phyloP scores from a whole-genome alignment of 2,888 invertebrate genomes.

The Drepana falcataria region DNA sequence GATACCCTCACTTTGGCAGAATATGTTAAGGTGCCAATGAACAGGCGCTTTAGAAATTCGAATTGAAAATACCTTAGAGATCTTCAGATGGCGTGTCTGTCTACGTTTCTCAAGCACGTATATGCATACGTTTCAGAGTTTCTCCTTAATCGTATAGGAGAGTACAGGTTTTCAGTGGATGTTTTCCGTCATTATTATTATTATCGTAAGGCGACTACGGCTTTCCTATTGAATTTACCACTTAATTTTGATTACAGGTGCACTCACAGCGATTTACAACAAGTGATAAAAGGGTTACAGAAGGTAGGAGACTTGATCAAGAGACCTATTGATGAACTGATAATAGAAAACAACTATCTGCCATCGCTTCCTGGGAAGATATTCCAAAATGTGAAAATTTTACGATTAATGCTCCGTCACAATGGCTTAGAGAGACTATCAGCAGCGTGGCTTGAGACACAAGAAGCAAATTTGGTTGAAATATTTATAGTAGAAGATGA shows the following conservation, averaged over 20 bases:
- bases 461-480: slow-evolving; percentile 88
- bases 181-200: too few species aligned
- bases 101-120: too few species aligned
- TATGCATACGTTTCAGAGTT: too few species aligned
- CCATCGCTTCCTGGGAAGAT: slow-evolving; percentile 91
- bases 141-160: too few species aligned
- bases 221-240: neutral
- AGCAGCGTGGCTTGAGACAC: slow-evolving; percentile 87
- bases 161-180: too few species aligned
- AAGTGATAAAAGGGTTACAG: slow-evolving; percentile 86
- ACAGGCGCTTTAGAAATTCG: too few species aligned
- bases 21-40: neutral
- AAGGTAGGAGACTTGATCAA: slow-evolving; percentile 82
- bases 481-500: slow-evolving; percentile 91
- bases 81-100: too few species aligned
- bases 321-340: slow-evolving; percentile 89
- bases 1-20: neutral
- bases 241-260: slow-evolving; percentile 80
- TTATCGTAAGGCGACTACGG: too few species aligned
- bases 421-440: slow-evolving; percentile 90
- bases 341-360: slow-evolving; percentile 91
- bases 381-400: slow-evolving; percentile 86
- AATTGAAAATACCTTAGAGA: too few species aligned
- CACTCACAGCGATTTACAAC: slow-evolving; percentile 91
- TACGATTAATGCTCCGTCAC: slow-evolving; percentile 89